Conservation (phyloP, 2,888 invertebrate genomes). For the Hesperia comma region DNA sequence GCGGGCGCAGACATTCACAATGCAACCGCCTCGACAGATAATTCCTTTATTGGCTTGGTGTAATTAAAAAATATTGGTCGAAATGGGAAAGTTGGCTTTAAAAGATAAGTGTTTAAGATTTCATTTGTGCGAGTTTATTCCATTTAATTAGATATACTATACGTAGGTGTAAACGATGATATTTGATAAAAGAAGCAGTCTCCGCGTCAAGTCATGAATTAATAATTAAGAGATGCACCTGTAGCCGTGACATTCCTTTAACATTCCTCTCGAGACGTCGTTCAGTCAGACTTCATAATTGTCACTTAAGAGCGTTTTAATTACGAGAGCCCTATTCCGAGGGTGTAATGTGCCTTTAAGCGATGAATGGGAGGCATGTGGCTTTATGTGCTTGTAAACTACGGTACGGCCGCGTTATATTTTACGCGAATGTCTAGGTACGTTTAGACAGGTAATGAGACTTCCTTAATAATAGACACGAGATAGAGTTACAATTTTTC, state of each 20-base stretch:
- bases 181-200: constrained; percentile 13
- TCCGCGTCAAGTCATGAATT: constrained; percentile 17
- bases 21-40: constrained; percentile 45
- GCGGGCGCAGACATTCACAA: constrained; percentile 59
- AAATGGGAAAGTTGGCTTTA: constrained; percentile 26
- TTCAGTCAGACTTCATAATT: constrained; percentile 55
- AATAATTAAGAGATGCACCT: constrained; percentile 43
- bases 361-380: constrained; percentile 55
- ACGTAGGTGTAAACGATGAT: constrained; percentile 10
- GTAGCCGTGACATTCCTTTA: constrained; percentile 38
- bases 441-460: constrained; percentile 34
- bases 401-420: constrained; percentile 57
- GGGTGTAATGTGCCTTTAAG: constrained; percentile 78
- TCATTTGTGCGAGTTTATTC: neutral
- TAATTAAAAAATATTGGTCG: constrained; percentile 43
- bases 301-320: constrained; percentile 80
- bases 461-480: neutral
- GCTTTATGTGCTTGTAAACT: constrained; percentile 73
- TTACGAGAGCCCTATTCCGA: constrained; percentile 74
- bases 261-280: constrained; percentile 44
- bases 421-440: constrained; percentile 46
- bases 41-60: constrained; percentile 44
- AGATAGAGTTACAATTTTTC: neutral
- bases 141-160: neutral
- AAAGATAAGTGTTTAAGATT: constrained; percentile 18